These are phyloP conservation scores for Drymonia ruficornis DNA, from an alignment of 2,888 invertebrate species.

Conservation along the genomic window DNA sequence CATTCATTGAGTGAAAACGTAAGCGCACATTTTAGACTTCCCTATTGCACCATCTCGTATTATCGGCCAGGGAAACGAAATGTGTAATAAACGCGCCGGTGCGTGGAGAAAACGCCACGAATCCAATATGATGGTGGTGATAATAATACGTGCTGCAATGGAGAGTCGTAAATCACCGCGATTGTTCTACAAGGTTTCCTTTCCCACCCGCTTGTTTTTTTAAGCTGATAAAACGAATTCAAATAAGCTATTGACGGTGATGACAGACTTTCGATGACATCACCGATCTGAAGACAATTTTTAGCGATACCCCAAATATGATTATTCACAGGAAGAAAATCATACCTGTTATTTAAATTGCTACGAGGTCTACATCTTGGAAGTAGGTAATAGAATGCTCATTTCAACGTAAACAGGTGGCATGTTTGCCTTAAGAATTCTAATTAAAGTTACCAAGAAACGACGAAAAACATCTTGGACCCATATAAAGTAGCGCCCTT, in stretches of 20 bases:
- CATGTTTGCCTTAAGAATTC: conserved; percentile 50
- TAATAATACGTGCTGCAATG: conserved; percentile 51
- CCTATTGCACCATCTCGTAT: not conserved
- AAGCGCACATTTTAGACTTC: not conserved
- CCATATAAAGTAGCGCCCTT: conserved; percentile 6
- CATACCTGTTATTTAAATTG: not conserved
- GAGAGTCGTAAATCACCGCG: conserved; percentile 54
- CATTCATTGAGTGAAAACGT: not conserved
- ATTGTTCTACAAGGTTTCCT: conserved; percentile 63
- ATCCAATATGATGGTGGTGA: conserved; percentile 47
- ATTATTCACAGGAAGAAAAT: no score
- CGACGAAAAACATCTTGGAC: conserved; percentile 31
- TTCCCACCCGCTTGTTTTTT: conserved; percentile 58
- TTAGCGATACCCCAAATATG: not conserved
- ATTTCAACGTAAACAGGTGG: conserved; percentile 44
- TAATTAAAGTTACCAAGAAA: conserved; percentile 41
- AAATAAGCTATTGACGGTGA: conserved; percentile 49
- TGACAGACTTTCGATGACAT: conserved; percentile 46
- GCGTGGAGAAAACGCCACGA: conserved; percentile 38
- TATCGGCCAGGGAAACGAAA: conserved; percentile 1
- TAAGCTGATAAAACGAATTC: conserved; percentile 49
- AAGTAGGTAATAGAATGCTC: conserved; percentile 28
- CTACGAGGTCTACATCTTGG: conserved; percentile 23
- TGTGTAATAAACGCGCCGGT: conserved; percentile 15
- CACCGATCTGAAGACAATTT: conserved; percentile 9